phyloP scores from a whole-genome alignment of 2,797 vertebrate genomes.

The Enteromius treurensis region DNA sequence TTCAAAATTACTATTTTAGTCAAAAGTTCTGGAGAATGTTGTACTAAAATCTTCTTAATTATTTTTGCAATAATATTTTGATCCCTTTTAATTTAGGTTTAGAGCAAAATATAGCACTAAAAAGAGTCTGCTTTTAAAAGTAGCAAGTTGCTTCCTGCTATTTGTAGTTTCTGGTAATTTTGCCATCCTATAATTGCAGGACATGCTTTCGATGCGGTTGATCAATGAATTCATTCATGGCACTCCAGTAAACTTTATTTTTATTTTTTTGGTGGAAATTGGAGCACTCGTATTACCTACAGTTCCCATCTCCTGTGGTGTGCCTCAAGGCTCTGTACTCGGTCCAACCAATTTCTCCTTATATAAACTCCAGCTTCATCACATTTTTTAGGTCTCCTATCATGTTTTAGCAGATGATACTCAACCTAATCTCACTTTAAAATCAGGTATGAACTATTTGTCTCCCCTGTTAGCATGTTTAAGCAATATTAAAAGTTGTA shows the following conservation, averaged over 20 bases:
- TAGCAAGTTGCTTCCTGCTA: not conserved
- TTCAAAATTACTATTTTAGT: not conserved
- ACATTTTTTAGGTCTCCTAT: not conserved
- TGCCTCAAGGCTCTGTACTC: not conserved
- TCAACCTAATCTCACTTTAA: not conserved
- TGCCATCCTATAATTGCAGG: not conserved
- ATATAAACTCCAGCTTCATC: too few species aligned
- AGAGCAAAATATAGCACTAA: not conserved
- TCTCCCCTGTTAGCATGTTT: not conserved
- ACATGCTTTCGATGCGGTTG: not conserved
- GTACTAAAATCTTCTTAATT: not conserved
- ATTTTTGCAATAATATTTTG: not conserved
- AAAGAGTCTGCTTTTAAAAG: not conserved
- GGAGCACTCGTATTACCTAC: not conserved
- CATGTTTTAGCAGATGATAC: not conserved
- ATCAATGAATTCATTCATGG: not conserved
- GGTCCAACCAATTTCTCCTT: not conserved
- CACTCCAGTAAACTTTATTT: not conserved
- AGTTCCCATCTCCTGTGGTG: not conserved
- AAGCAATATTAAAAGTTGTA: not conserved
- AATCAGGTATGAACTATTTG: not conserved
- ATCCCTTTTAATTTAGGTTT: not conserved
- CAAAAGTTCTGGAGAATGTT: not conserved
- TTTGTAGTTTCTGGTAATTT: not conserved
- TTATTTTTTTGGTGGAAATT: not conserved